Evolutionary conservation across 1,140 invertebrate species (phyloP).

Genomic region (Orius insidiosus): DNA sequence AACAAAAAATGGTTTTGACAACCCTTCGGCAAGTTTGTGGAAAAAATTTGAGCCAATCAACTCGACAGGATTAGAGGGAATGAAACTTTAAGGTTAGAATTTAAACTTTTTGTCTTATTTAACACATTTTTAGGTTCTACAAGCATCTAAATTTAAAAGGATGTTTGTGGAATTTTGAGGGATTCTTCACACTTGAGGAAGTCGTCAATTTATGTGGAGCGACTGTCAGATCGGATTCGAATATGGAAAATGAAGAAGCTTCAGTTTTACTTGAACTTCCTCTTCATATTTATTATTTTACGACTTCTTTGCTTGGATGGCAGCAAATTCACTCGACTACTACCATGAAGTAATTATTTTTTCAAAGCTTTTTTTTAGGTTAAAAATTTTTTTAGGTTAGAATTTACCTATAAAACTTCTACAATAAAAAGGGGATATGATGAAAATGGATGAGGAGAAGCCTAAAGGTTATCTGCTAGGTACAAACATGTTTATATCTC

Average conservation of each 20-base stretch:
- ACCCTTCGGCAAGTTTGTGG: no score
- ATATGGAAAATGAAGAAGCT: slow-evolving; percentile 10
- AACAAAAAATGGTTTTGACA: no score
- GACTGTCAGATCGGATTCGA: slow-evolving; percentile 3
- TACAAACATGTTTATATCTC: slow-evolving; percentile 9
- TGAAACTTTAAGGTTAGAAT: slow-evolving; percentile 7
- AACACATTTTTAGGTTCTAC: slow-evolving; percentile 9
- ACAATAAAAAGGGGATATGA: slow-evolving; percentile 8
- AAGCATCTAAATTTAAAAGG: slow-evolving; percentile 5
- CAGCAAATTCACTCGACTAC: slow-evolving; percentile 10
- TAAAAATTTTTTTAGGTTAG: slow-evolving; percentile 1
- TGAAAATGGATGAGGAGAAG: background rate
- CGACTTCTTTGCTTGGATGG: slow-evolving; percentile 10
- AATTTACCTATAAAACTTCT: slow-evolving; percentile 10
- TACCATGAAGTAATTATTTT: slow-evolving; percentile 2
- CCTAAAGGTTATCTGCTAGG: slow-evolving; percentile 3
- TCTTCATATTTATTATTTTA: slow-evolving; percentile 9
- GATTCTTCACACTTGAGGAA: slow-evolving; percentile 5
- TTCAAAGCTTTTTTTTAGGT: no score
- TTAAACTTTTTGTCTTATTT: no score
- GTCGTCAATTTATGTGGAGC: slow-evolving; percentile 5
- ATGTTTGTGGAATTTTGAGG: slow-evolving; percentile 10
- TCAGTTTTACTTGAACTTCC: slow-evolving; percentile 4
- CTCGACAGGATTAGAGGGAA: background rate
- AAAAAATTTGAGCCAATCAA: slow-evolving; percentile 4